Evolutionary conservation across 1,140 invertebrate genomes (phyloP), one percentile per base, ranked within the genome.

Genomic region (Drusus annulatus): DNA sequence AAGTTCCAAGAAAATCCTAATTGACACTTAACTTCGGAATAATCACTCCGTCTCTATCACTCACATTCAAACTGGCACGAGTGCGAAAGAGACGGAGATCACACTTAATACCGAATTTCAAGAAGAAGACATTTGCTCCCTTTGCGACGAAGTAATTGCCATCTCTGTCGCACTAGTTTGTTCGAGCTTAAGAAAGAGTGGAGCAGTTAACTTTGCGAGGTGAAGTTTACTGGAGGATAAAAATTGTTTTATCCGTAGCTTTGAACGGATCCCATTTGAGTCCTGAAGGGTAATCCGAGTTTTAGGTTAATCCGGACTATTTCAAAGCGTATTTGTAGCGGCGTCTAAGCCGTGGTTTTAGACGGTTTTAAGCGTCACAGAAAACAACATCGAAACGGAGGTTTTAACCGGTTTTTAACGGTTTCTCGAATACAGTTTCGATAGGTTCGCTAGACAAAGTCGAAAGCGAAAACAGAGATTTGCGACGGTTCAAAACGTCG

Each of bases 11-110:
- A 60, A 23, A 21, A 60, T 60, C 19, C 56, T 60, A 60, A 60
- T 60, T 21, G 56, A 60, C 56, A 60, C 56, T 60, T 60, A 60
- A 60, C 56, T 60, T 23, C 23, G 23, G 17, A 60, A 60, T 60
- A 60, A 60, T 60, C 56, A 19, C 3, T 23, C 19, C 56, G 56
- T 60, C 19, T 60, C 56, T 13, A 19, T 60, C 56, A 13, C 17
- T 60, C 19, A 1, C 17, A 19, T 17, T 23, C 5, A 7, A 19
- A 19, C 17, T 23, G 3, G 17, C 56, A 17, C 23, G 17, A 19
- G 56, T 23, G 56, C 56, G 56, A 60, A 0, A 60, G 56, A 60
- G 56, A 60, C 56, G 3, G 36, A 45, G 8, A 45, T 45, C 10
- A 13, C 36, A 21, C 56, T 17, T 23, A 17, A 8, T 23, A 19